phyloP scores from a whole-genome alignment of 2,888 invertebrate genomes.

The Caenorhabditis virilis region DNA sequence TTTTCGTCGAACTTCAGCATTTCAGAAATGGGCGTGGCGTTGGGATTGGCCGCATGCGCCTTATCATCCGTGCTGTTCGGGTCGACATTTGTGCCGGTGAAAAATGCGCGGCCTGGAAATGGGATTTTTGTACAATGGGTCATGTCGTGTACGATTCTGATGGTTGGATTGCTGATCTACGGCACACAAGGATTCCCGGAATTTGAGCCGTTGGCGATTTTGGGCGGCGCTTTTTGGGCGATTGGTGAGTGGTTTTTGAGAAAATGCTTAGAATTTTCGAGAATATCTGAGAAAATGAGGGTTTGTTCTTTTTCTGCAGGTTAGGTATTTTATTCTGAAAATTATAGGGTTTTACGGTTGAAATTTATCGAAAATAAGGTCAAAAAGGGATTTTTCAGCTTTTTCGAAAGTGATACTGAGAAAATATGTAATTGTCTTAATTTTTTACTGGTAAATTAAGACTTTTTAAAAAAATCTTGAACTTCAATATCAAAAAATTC shows the following conservation, averaged over 20 bases:
- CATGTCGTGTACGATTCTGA: conserved; percentile 70
- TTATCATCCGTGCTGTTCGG: conserved; percentile 71
- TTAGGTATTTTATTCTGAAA: not conserved
- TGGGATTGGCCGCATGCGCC: conserved; percentile 69
- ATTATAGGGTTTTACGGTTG: not conserved
- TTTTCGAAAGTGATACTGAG: too few species aligned
- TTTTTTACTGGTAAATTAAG: too few species aligned
- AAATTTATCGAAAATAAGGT: not conserved
- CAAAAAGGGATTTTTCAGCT: too few species aligned
- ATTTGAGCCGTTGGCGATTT: conserved; percentile 72
- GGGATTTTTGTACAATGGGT: conserved; percentile 72
- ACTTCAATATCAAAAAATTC: too few species aligned
- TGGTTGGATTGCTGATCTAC: conserved; percentile 69
- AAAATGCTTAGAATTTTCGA: too few species aligned
- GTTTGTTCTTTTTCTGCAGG: not conserved
- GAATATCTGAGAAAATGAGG: too few species aligned
- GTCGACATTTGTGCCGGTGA: conserved; percentile 71
- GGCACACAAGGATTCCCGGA: conserved; percentile 67
- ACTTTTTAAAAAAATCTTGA: too few species aligned
- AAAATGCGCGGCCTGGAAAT: conserved; percentile 70
- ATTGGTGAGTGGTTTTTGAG: conserved; percentile 69
- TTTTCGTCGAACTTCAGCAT: not conserved
- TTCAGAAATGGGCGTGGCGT: conserved; percentile 31
- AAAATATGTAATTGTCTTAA: too few species aligned
- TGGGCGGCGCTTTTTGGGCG: conserved; percentile 72